phyloP scores from a whole-genome alignment of 2,888 invertebrate genomes.

The Microplitis manilae region DNA sequence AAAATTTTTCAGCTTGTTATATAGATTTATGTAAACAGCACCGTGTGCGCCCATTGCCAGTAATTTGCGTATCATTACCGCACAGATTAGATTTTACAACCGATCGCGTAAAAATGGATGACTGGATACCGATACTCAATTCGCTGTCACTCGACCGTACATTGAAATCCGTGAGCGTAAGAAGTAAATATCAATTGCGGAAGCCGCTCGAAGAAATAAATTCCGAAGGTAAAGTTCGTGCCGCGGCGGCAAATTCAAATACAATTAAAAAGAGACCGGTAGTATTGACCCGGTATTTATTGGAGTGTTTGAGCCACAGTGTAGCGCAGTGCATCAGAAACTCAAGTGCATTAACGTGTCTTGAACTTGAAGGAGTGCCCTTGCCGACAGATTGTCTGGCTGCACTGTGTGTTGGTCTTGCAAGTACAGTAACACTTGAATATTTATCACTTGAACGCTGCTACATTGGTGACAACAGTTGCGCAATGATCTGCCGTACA shows the following conservation, averaged over 20 bases:
- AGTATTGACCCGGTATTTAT: constrained; percentile 80
- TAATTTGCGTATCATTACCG: constrained; percentile 66
- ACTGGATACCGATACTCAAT: constrained; percentile 84
- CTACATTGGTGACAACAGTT: constrained; percentile 81
- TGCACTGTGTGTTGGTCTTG: constrained; percentile 76
- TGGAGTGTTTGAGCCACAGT: constrained; percentile 79
- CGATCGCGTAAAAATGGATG: constrained; percentile 82
- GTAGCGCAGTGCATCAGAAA: constrained; percentile 77
- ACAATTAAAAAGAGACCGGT: constrained; percentile 71
- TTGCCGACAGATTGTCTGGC: constrained; percentile 79
- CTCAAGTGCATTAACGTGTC: constrained; percentile 76
- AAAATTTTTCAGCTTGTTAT: constrained; percentile 66
- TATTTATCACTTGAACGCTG: constrained; percentile 80
- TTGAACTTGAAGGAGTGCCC: constrained; percentile 83
- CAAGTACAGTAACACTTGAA: constrained; percentile 78
- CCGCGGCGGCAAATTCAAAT: constrained; percentile 76
- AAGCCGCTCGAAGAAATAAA: constrained; percentile 74
- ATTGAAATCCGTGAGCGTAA: constrained; percentile 78
- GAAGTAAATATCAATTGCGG: constrained; percentile 76
- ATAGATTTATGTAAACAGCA: constrained; percentile 67
- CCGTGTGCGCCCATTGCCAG: constrained; percentile 62
- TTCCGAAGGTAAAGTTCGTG: constrained; percentile 77
- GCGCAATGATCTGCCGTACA: constrained; percentile 80
- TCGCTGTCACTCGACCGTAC: constrained; percentile 82
- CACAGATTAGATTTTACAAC: constrained; percentile 80